Evolutionary conservation across 2,797 vertebrate genomes (phyloP).

Genomic region (Chaunax sp.): DNA sequence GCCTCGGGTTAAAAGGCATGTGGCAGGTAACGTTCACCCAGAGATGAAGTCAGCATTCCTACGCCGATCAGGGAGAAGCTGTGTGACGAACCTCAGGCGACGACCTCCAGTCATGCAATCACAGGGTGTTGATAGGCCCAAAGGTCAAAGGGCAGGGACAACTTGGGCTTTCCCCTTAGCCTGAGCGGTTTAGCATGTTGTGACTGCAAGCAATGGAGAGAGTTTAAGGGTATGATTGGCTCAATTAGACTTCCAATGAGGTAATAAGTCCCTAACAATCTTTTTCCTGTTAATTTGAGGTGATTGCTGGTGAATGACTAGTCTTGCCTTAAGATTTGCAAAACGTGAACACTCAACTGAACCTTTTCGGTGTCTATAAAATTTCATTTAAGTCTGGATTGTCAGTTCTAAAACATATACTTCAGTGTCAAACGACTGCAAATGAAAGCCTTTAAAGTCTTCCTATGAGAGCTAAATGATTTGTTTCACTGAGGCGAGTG

Average conservation of each 20-base stretch:
- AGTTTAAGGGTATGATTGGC: conserved; percentile 21
- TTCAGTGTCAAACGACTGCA: neutral
- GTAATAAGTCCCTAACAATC: conserved; percentile 14
- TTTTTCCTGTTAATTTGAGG: conserved; percentile 2
- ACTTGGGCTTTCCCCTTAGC: conserved; percentile 29
- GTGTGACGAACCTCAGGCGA: conserved; percentile 19
- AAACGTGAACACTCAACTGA: neutral
- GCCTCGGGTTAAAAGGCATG: conserved; percentile 1
- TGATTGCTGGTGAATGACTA: conserved; percentile 6
- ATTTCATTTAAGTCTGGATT: neutral
- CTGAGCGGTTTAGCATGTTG: conserved; percentile 3
- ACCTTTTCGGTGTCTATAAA: neutral
- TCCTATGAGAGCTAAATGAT: no score
- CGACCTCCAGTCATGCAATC: conserved; percentile 31
- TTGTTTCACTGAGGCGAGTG: no score
- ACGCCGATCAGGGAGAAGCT: neutral
- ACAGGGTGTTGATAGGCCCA: conserved; percentile 33
- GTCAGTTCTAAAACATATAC: neutral
- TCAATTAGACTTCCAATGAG: conserved; percentile 30
- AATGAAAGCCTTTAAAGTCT: no score
- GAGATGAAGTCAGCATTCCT: conserved; percentile 34
- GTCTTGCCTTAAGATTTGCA: conserved; percentile 1
- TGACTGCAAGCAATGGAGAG: conserved; percentile 27
- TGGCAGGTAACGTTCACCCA: conserved; percentile 32
- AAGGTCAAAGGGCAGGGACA: conserved; percentile 46